Percentiles rank a stretch among this genome's conserved stretches.
Evolutionary conservation across 1,140 invertebrate species (phyloP).

Genomic region (Ceratina japonica): DNA sequence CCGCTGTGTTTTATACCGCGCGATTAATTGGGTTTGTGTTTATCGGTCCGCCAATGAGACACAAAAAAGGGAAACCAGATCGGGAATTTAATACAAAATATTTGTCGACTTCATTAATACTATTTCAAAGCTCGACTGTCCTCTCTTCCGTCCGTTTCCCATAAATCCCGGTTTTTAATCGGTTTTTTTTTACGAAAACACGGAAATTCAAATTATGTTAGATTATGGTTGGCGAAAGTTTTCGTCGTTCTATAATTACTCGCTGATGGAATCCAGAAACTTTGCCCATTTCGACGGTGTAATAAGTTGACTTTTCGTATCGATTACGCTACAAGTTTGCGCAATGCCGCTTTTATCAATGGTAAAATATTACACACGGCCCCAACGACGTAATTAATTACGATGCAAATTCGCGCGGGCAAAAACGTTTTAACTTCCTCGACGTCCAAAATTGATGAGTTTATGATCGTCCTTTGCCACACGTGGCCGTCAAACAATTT

Average conservation of each 20-base stretch:
- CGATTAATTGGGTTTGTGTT: no score
- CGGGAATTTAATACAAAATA: no score
- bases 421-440: no score
- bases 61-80: no score
- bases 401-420: background rate
- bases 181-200: background rate
- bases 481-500: no score
- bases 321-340: conserved; percentile 16
- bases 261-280: conserved; percentile 15
- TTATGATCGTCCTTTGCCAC: no score
- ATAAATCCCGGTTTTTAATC: no score
- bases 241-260: background rate
- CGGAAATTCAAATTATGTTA: conserved; percentile 12
- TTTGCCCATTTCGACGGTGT: conserved; percentile 21
- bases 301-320: conserved; percentile 36
- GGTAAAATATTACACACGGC: background rate
- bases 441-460: no score
- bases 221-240: conserved; percentile 6
- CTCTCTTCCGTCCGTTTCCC: background rate
- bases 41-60: no score
- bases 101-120: no score
- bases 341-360: conserved; percentile 5
- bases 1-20: no score
- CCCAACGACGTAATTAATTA: background rate
- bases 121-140: no score